Evolutionary conservation across 2,888 invertebrate genomes (phyloP).

Genomic region (Drosophila diplacantha): DNA sequence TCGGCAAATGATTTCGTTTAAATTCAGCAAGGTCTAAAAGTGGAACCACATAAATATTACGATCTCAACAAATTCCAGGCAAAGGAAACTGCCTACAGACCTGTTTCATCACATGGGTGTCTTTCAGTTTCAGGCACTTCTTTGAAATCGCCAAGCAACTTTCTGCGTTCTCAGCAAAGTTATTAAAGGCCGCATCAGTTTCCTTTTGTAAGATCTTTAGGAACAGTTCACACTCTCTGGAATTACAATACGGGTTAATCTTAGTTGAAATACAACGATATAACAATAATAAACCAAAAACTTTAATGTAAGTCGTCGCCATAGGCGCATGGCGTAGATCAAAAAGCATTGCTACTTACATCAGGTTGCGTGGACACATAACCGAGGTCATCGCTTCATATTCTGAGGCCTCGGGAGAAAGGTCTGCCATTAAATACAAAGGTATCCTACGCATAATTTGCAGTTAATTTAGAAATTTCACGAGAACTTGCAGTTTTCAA

Average conservation of each 20-base stretch:
- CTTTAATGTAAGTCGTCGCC: background rate
- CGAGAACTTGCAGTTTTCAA: slow-evolving; percentile 17
- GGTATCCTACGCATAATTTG: slow-evolving; percentile 26
- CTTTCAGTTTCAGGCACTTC: slow-evolving; percentile 2
- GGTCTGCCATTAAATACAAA: background rate
- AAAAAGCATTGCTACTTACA: slow-evolving; percentile 24
- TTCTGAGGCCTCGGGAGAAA: slow-evolving; percentile 26
- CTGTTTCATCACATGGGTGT: background rate
- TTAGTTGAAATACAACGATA: background rate
- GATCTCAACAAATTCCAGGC: too few relatives aligned
- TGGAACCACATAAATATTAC: background rate
- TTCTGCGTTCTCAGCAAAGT: background rate
- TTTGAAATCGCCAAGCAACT: slow-evolving; percentile 9
- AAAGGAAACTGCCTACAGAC: background rate
- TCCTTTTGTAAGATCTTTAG: slow-evolving; percentile 29
- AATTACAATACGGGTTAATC: background rate
- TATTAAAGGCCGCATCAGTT: slow-evolving; percentile 7
- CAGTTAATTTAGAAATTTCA: slow-evolving; percentile 11
- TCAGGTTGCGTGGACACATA: slow-evolving; percentile 26
- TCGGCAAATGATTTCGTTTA: slow-evolving; percentile 43
- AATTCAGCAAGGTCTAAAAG: slow-evolving; percentile 17
- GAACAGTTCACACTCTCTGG: slow-evolving; percentile 46
- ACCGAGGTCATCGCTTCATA: slow-evolving; percentile 18
- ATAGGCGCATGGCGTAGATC: background rate
- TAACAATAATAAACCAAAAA: slow-evolving; percentile 1